Conservation (phyloP, 2,113 vertebrate species). For the Protomyctophum bolini region DNA sequence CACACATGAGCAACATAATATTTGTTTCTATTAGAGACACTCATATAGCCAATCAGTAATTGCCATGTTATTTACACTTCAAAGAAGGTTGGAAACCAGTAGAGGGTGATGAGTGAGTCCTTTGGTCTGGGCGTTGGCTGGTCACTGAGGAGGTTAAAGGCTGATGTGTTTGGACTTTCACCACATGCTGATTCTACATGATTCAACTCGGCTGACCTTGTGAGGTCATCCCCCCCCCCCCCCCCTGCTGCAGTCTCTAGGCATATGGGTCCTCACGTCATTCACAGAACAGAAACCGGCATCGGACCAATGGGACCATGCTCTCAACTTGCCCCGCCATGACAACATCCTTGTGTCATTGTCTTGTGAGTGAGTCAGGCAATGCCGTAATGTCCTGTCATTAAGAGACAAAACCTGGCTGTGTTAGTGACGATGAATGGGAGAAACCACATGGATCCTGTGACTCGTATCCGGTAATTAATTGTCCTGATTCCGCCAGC, state of each 20-base stretch:
- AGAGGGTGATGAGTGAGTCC: conserved; percentile 68
- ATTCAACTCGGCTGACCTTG: conserved; percentile 64
- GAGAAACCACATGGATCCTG: not conserved
- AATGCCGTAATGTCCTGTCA: no score
- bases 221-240: conserved; percentile 35
- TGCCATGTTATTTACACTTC: conserved; percentile 67
- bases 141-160: conserved; percentile 62
- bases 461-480: not conserved
- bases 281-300: conserved; percentile 5
- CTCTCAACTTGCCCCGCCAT: no score
- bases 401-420: no score
- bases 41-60: conserved; percentile 67
- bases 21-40: conserved; percentile 74
- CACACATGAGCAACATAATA: conserved; percentile 61
- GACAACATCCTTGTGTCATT: no score
- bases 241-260: conserved; percentile 39
- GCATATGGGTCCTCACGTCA: conserved; percentile 26
- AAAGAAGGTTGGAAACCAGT: conserved; percentile 70
- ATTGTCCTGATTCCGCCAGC: no score
- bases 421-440: no score
- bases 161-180: conserved; percentile 71
- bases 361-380: no score
- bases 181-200: conserved; percentile 73
- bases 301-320: no score
- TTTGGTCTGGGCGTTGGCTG: conserved; percentile 59